Evolutionary conservation across 2,888 invertebrate genomes (phyloP).

Genomic region (Cerastis leucographa): DNA sequence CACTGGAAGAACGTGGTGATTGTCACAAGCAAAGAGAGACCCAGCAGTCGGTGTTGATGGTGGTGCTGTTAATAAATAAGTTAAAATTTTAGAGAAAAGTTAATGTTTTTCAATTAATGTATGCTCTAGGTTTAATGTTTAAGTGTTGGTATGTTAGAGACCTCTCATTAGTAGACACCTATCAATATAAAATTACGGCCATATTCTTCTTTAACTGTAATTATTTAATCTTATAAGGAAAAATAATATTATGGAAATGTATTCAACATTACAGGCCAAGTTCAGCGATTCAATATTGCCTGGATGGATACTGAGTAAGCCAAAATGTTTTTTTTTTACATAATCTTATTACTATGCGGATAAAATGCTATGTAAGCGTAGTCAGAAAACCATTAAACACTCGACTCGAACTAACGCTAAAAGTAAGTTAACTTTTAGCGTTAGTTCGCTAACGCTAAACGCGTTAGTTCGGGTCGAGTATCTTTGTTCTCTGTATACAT

Average conservation of each 20-base stretch:
- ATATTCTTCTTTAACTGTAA: not conserved
- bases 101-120: not conserved
- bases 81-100: not conserved
- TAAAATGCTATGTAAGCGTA: slow-evolving; percentile 50
- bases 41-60: not conserved
- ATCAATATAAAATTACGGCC: not conserved
- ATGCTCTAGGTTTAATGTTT: not conserved
- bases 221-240: not conserved
- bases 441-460: too few species aligned
- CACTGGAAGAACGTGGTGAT: not conserved
- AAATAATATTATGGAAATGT: not conserved
- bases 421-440: too few species aligned
- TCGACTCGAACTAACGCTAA: slow-evolving; percentile 10
- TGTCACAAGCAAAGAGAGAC: not conserved
- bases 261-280: slow-evolving; percentile 12
- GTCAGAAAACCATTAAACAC: slow-evolving; percentile 48
- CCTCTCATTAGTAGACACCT: not conserved
- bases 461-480: too few species aligned
- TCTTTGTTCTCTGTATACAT: too few species aligned
- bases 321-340: slow-evolving; percentile 27
- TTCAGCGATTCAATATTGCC: slow-evolving; percentile 27
- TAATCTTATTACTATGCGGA: slow-evolving; percentile 30
- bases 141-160: not conserved
- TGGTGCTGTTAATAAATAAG: not conserved
- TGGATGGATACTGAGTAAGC: slow-evolving; percentile 6